phyloP scores from a whole-genome alignment of 2,888 invertebrate genomes.

The Lithophane leautieri region DNA sequence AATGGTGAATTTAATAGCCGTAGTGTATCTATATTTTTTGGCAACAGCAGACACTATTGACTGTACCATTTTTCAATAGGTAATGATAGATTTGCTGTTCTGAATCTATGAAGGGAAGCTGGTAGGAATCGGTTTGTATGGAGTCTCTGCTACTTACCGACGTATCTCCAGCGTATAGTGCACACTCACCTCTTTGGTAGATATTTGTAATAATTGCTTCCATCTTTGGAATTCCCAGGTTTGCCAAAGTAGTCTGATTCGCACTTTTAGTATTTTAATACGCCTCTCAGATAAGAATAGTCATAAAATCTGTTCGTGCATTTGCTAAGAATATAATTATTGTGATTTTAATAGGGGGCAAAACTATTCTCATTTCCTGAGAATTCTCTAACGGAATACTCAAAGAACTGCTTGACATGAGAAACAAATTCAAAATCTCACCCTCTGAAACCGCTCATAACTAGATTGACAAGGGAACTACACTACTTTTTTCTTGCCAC shows the following conservation, averaged over 20 bases:
- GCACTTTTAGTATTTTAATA: neutral
- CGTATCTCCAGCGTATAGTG: no score
- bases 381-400: neutral
- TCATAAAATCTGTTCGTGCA: neutral
- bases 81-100: no score
- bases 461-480: slow-evolving; percentile 24
- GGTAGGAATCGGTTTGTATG: no score
- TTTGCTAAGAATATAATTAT: no score
- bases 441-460: neutral
- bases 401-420: neutral
- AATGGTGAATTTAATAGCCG: no score
- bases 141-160: no score
- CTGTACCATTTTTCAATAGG: no score
- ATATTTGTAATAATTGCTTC: neutral
- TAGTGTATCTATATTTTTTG: no score
- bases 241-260: neutral
- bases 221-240: neutral
- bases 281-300: neutral
- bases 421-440: slow-evolving; percentile 4
- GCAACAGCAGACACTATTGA: no score
- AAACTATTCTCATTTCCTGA: neutral
- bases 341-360: no score
- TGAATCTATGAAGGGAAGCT: no score
- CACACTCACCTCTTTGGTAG: no score
- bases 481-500: slow-evolving; percentile 44